Conservation (phyloP, 2,888 invertebrate species). For the Gryllus longicercus region DNA sequence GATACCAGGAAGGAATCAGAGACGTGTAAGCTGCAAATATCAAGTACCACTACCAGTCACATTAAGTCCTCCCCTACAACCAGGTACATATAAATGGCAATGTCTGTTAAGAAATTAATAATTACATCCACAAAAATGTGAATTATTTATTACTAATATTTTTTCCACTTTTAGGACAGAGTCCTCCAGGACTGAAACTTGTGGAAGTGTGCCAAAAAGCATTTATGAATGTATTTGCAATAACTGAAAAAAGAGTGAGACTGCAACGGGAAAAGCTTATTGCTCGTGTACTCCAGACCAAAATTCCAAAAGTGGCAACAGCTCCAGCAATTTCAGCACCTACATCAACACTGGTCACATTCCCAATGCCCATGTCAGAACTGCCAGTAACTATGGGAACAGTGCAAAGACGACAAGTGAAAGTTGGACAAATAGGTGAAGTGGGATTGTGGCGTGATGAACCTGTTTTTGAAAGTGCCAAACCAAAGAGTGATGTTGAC, state of each 20-base stretch:
- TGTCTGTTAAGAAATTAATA: neutral
- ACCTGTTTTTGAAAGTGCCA: conserved; percentile 26
- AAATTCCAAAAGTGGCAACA: conserved; percentile 2
- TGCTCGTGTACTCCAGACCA: conserved; percentile 45
- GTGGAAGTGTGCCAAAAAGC: conserved; percentile 56
- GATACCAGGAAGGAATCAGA: conserved; percentile 40
- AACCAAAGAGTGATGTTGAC: conserved; percentile 9
- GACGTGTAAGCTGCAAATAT: conserved; percentile 55
- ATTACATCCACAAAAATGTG: neutral
- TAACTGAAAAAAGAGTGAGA: conserved; percentile 54
- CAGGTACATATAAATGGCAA: conserved; percentile 19
- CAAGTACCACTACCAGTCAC: conserved; percentile 46
- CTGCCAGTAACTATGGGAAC: neutral
- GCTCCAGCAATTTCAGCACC: neutral
- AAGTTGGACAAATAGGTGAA: neutral
- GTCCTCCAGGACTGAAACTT: conserved; percentile 31
- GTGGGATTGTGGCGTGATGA: conserved; percentile 22
- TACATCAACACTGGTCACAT: neutral
- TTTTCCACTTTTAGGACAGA: conserved; percentile 24
- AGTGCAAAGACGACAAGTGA: neutral
- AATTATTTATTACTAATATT: too few relatives aligned
- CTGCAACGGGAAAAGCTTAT: conserved; percentile 53
- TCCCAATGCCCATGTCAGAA: neutral
- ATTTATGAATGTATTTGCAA: conserved; percentile 54
- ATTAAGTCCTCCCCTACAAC: conserved; percentile 20